These are phyloP conservation scores for Philereme transversata DNA, from an alignment of 2,888 invertebrate genomes.

Conservation along the genomic window DNA sequence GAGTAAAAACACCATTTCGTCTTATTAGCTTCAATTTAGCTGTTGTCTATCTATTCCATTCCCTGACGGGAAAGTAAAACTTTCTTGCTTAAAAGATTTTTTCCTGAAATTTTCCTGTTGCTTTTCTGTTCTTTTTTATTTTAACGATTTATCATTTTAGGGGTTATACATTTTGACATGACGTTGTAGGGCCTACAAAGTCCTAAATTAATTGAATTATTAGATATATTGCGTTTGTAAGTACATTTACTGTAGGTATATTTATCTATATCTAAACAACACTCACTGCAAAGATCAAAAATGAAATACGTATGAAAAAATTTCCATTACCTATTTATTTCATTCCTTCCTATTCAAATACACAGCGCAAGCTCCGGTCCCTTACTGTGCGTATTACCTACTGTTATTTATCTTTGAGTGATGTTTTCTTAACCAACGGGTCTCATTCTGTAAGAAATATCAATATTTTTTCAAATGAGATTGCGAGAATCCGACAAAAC, in stretches of 20 bases:
- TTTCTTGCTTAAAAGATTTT: slow-evolving; percentile 20
- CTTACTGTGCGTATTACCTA: slow-evolving; percentile 21
- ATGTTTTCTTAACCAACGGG: slow-evolving; percentile 16
- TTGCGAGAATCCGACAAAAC: neutral
- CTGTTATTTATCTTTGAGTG: slow-evolving; percentile 30
- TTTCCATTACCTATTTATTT: neutral
- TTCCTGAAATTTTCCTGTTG: neutral
- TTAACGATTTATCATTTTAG: too few relatives aligned
- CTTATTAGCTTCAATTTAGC: slow-evolving; percentile 53
- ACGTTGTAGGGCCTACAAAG: too few relatives aligned
- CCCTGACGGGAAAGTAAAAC: slow-evolving; percentile 30
- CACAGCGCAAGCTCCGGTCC: slow-evolving; percentile 19
- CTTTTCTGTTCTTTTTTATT: neutral
- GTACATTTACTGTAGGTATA: too few relatives aligned
- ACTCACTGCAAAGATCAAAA: too few relatives aligned
- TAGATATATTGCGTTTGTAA: too few relatives aligned
- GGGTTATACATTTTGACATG: too few relatives aligned
- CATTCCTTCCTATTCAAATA: slow-evolving; percentile 14
- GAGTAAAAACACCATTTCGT: slow-evolving; percentile 46
- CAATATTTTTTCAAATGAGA: neutral
- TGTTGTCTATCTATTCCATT: slow-evolving; percentile 39
- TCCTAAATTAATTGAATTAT: too few relatives aligned
- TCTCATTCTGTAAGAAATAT: neutral
- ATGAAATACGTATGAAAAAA: too few relatives aligned
- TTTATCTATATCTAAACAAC: too few relatives aligned